Conservation (phyloP, 2,888 invertebrate genomes). For the Caenorhabditis sinica region DNA sequence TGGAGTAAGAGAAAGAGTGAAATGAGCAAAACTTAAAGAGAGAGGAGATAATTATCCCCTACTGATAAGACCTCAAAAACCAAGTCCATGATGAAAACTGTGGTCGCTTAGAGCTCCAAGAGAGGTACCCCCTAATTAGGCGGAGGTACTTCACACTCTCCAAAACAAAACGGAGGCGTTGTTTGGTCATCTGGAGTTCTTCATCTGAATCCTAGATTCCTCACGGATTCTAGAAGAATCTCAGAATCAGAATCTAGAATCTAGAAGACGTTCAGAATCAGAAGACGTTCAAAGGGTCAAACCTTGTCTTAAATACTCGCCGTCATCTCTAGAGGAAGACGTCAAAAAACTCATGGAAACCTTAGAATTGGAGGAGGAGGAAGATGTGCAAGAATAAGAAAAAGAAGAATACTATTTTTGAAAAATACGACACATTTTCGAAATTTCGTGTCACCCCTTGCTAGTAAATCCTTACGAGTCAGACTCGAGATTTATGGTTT, state of each 20-base stretch:
- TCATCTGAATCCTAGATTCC: too few species aligned
- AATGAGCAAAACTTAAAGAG: background rate
- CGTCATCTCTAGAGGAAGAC: background rate
- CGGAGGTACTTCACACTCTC: slow-evolving; percentile 15
- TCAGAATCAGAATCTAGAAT: background rate
- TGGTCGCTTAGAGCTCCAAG: slow-evolving; percentile 46
- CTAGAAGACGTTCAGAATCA: too few species aligned
- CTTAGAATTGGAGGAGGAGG: slow-evolving; percentile 21
- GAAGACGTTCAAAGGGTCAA: too few species aligned
- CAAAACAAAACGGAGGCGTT: slow-evolving; percentile 7
- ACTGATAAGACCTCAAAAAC: slow-evolving; percentile 56
- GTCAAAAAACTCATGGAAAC: slow-evolving; percentile 21
- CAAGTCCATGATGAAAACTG: slow-evolving; percentile 49
- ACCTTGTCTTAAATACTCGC: slow-evolving; percentile 6
- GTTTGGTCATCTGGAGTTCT: slow-evolving; percentile 26
- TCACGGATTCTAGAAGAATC: background rate
- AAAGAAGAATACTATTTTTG: slow-evolving; percentile 27
- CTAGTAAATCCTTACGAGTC: slow-evolving; percentile 21
- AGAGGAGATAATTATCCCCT: slow-evolving; percentile 36
- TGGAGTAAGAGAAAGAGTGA: slow-evolving; percentile 6
- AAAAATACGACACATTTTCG: slow-evolving; percentile 31
- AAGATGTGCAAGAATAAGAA: slow-evolving; percentile 22
- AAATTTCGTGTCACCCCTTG: background rate
- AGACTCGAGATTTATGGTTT: slow-evolving; percentile 20
- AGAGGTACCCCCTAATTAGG: slow-evolving; percentile 3